Evolutionary conservation across 2,113 vertebrate genomes (phyloP).

Genomic region (Alethe diademata): DNA sequence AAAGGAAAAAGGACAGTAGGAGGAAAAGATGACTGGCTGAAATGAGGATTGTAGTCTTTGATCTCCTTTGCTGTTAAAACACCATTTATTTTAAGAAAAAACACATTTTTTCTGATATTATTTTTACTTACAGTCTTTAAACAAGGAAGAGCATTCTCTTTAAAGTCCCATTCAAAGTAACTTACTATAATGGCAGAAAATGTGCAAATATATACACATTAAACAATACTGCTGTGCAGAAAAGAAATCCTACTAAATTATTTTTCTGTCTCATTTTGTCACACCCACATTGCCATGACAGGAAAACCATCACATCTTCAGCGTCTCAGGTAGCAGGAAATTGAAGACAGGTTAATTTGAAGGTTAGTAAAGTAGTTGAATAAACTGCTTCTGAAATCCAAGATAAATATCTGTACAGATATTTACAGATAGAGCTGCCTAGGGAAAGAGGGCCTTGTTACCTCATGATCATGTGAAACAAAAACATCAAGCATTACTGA

Average conservation of each 20-base stretch:
- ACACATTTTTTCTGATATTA: background rate
- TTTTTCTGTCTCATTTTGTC: background rate
- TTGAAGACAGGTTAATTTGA: background rate
- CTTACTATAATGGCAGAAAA: background rate
- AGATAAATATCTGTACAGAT: background rate
- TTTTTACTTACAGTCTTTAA: background rate
- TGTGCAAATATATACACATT: background rate
- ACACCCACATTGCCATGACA: background rate
- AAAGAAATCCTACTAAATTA: background rate
- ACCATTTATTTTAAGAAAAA: background rate
- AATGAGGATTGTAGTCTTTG: background rate
- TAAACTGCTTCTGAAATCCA: background rate
- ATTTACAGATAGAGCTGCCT: background rate
- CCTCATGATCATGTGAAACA: background rate
- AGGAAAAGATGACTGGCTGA: background rate
- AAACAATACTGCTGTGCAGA: background rate
- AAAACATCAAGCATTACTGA: background rate
- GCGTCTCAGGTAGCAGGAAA: background rate
- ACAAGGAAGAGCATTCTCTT: background rate
- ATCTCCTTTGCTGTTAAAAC: background rate
- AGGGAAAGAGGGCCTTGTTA: background rate
- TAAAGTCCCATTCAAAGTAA: background rate
- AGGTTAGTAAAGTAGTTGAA: background rate
- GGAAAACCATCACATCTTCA: background rate
- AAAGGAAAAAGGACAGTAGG: background rate